A percentile compares a stretch with the other conserved stretches of the same genome.
Evolutionary conservation across 2,113 vertebrate genomes (phyloP).

Genomic region (Aptenodytes forsteri): DNA sequence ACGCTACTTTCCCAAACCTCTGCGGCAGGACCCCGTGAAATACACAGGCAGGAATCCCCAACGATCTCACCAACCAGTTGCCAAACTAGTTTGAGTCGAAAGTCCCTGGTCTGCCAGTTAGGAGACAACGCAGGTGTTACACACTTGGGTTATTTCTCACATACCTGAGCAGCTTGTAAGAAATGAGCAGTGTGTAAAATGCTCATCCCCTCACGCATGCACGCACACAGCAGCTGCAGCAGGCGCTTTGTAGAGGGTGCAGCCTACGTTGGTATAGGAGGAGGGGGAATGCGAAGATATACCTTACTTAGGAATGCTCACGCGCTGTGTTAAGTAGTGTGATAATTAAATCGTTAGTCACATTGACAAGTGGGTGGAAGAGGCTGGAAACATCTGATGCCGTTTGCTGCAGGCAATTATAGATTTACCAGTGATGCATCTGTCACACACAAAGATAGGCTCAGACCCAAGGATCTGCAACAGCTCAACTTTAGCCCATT

Average conservation of each 20-base stretch:
- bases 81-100: background rate
- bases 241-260: background rate
- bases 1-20: background rate
- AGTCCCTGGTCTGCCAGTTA: background rate
- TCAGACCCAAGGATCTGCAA: conserved; percentile 21
- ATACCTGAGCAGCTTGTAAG: background rate
- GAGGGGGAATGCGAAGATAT: background rate
- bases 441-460: conserved; percentile 22
- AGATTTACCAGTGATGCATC: background rate
- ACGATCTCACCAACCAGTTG: background rate
- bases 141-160: background rate
- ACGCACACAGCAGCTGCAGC: background rate
- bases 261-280: background rate
- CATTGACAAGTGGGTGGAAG: conserved; percentile 45
- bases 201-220: background rate
- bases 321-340: background rate
- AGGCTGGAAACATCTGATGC: conserved; percentile 6
- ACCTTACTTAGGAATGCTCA: conserved; percentile 12
- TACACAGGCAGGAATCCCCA: background rate
- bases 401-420: conserved; percentile 28
- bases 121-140: background rate
- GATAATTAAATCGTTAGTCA: conserved; percentile 53
- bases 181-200: background rate
- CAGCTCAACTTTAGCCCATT: conserved; percentile 5
- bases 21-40: background rate